A percentile compares a stretch with the other conserved stretches of the same genome.
These are phyloP conservation scores for Drosophila mojavensis DNA, from an alignment of 1,140 invertebrate species.

Conservation along the genomic window DNA sequence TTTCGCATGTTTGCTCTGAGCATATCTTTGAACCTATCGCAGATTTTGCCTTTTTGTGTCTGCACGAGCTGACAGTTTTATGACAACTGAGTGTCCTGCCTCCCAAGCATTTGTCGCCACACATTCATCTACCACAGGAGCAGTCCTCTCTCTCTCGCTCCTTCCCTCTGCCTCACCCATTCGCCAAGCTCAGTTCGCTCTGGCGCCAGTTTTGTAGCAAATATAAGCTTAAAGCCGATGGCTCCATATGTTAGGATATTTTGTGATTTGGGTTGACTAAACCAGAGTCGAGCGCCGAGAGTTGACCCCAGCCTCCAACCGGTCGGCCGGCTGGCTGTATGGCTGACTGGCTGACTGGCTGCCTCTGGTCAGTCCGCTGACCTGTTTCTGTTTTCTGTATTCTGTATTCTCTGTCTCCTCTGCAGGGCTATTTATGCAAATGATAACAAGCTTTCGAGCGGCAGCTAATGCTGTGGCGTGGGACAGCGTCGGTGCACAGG, in stretches of 20 bases:
- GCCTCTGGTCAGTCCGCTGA: constrained; percentile 23
- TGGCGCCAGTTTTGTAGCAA: constrained; percentile 22
- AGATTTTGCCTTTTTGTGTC: constrained; percentile 47
- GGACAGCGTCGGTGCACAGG: constrained; percentile 18
- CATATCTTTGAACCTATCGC: constrained; percentile 56
- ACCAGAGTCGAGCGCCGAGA: background rate
- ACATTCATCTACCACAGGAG: background rate
- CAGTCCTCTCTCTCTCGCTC: background rate
- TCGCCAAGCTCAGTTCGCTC: background rate
- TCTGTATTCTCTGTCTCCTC: background rate
- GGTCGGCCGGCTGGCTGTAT: background rate
- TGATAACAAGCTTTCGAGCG: constrained; percentile 38
- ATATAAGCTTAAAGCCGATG: constrained; percentile 50
- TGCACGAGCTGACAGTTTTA: constrained; percentile 71
- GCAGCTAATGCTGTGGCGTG: background rate
- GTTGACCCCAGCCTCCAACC: constrained; percentile 9
- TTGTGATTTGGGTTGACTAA: constrained; percentile 64
- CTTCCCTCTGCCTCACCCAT: background rate
- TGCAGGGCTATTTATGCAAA: constrained; percentile 66
- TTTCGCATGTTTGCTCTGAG: constrained; percentile 31
- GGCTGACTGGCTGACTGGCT: no score
- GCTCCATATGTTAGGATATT: constrained; percentile 63
- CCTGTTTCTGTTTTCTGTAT: constrained; percentile 11
- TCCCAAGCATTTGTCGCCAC: constrained; percentile 6
- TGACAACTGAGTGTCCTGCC: constrained; percentile 50